Evolutionary conservation across 2,113 vertebrate genomes (phyloP).

Genomic region (Calypte anna): DNA sequence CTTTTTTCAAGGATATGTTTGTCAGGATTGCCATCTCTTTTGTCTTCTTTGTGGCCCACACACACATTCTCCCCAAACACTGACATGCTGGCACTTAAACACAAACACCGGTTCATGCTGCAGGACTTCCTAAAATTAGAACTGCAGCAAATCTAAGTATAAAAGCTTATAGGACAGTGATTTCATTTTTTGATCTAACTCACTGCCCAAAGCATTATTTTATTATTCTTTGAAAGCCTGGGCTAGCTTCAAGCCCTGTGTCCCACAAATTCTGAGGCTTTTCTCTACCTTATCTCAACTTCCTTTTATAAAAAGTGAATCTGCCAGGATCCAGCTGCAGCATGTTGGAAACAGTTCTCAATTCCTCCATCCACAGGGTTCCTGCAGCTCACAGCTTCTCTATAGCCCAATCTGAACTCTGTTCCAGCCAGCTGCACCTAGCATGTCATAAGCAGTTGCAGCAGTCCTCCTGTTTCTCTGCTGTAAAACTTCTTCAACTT

Average conservation of each 20-base stretch:
- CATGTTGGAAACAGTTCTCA: neutral
- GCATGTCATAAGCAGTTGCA: neutral
- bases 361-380: neutral
- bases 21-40: neutral
- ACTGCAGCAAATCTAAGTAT: neutral
- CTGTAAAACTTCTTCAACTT: neutral
- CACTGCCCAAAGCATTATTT: neutral
- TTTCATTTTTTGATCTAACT: neutral
- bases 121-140: neutral
- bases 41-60: neutral
- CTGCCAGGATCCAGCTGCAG: neutral
- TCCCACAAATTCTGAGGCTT: neutral
- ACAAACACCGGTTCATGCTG: neutral
- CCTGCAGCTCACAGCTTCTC: neutral
- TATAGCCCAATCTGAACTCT: neutral
- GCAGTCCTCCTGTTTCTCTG: neutral
- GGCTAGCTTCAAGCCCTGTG: neutral
- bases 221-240: neutral
- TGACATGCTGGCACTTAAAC: neutral
- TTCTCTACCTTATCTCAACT: neutral
- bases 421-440: neutral
- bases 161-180: neutral
- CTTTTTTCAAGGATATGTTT: neutral
- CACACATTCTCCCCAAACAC: neutral
- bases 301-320: neutral